Base-by-base conservation (phyloP, 2,888 invertebrate genomes). In the Caenorhabditis angaria region DNA sequence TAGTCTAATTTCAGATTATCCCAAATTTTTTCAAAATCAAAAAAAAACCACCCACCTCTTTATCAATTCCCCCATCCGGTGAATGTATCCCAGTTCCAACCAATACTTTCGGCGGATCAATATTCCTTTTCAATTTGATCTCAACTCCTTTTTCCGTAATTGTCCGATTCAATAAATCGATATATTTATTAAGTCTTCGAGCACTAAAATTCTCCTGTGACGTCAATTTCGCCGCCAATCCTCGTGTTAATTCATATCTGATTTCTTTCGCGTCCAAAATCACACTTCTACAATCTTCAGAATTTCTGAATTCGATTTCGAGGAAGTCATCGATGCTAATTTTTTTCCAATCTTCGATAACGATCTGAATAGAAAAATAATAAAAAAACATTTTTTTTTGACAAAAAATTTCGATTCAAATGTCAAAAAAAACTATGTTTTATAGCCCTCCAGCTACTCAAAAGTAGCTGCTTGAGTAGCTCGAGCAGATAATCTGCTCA, bases 61-160 rank as follows among this genome's bases (percentile, higher is more conserved):
- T 61, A 54, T 70, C 75, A 32, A 76, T 53, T n/a, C 56, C 64
- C 0, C 79, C 79, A 48, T 77, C 75, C 1, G 79, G 79, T 24
- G 70, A 65, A 66, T 70, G 74, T 60, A 79, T 74, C 47, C 79
- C 79, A 6, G 58, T 64, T 48, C 70, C 74, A 25, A 69, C 66
- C 62, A 83, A 53, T n/a, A 68, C 65, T 62, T 68, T 78, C 25
- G 83, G 78, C 2, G 82, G 76, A 63, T 80, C 61, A 6, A 78
- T 66, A 24, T 70, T 66, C 22, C 82, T 56, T 69, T 70, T 77
- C 28, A 77, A 25, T 2, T 64, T 22, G 24, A 77, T 51, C 1
- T 68, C 64, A 14, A 74, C 63, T 4, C 73, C 77, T 12, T 68
- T 70, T 12, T 75, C 75, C 24, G 68, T 61, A 4, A 77, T 53